A percentile compares a stretch with the other conserved stretches of the same genome.
Evolutionary conservation across 2,888 invertebrate species (phyloP).

Genomic region (Nysson spinosus): DNA sequence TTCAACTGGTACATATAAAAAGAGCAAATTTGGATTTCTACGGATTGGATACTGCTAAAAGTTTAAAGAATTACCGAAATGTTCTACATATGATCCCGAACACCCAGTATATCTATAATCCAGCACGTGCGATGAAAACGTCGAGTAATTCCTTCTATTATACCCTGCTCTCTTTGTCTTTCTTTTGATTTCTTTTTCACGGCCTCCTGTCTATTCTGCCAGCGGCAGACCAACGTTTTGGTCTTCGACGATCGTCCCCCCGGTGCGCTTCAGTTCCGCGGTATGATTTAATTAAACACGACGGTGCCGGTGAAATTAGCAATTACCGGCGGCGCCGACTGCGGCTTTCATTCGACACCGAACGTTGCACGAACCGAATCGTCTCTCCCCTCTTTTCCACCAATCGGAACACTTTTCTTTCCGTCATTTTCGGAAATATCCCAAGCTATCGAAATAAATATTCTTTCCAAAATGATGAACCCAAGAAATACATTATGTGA

Average conservation of each 20-base stretch:
- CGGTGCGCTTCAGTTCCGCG: slow-evolving; percentile 32
- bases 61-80: too few species aligned
- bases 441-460: too few species aligned
- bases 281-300: slow-evolving; percentile 65
- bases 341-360: slow-evolving; percentile 12
- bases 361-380: too few species aligned
- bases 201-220: neutral
- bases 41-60: too few species aligned
- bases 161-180: too few species aligned
- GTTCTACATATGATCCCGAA: too few species aligned
- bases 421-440: too few species aligned
- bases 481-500: too few species aligned
- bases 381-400: too few species aligned
- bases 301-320: slow-evolving; percentile 58
- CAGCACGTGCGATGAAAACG: slow-evolving; percentile 57
- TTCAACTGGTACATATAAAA: too few species aligned
- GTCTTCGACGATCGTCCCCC: slow-evolving; percentile 12
- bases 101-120: slow-evolving; percentile 37
- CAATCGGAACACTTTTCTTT: neutral
- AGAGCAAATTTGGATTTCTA: too few species aligned
- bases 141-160: slow-evolving; percentile 35
- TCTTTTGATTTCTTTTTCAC: slow-evolving; percentile 17
- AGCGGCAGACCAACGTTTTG: neutral
- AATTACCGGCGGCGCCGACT: slow-evolving; percentile 57
- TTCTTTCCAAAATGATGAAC: too few species aligned